Evolutionary conservation across 30 jellyfish, hydroid and myxozoan species (phyloP).

Genomic region (Sanderia malayensis): DNA sequence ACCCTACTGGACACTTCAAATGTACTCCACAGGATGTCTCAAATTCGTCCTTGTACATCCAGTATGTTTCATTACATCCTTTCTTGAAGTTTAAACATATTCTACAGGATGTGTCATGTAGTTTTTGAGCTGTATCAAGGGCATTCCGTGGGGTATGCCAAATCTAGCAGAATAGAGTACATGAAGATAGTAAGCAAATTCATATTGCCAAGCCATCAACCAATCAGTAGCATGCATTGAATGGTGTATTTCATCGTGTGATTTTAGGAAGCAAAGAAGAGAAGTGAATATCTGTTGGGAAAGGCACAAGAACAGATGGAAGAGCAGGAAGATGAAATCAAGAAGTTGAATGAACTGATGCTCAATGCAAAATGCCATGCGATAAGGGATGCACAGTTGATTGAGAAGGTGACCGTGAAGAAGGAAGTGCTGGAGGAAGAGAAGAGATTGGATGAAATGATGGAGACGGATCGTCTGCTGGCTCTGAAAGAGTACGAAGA

Average conservation of each 20-base stretch:
- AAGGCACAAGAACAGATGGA: conserved; percentile 98
- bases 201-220: too few relatives aligned
- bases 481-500: conserved; percentile 88
- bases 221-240: too few relatives aligned
- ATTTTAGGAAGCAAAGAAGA: conserved; percentile 92
- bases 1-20: too few relatives aligned
- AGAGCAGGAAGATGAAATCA: conserved; percentile 97
- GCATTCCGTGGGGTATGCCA: too few relatives aligned
- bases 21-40: too few relatives aligned
- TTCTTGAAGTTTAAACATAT: too few relatives aligned
- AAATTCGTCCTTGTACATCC: too few relatives aligned
- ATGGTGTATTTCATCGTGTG: neutral
- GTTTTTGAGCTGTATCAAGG: too few relatives aligned
- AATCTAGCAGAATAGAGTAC: too few relatives aligned
- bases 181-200: too few relatives aligned
- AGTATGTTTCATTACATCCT: too few relatives aligned
- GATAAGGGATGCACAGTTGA: conserved; percentile 91
- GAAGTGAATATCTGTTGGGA: conserved; percentile 80
- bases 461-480: conserved; percentile 94
- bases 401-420: conserved; percentile 92
- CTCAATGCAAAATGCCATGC: conserved; percentile 99
- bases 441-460: conserved; percentile 92
- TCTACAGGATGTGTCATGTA: too few relatives aligned
- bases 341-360: conserved; percentile 85
- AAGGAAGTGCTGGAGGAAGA: conserved; percentile 94